Base-by-base conservation (phyloP, 2,888 invertebrate species). In the Stenodema calcarata region DNA sequence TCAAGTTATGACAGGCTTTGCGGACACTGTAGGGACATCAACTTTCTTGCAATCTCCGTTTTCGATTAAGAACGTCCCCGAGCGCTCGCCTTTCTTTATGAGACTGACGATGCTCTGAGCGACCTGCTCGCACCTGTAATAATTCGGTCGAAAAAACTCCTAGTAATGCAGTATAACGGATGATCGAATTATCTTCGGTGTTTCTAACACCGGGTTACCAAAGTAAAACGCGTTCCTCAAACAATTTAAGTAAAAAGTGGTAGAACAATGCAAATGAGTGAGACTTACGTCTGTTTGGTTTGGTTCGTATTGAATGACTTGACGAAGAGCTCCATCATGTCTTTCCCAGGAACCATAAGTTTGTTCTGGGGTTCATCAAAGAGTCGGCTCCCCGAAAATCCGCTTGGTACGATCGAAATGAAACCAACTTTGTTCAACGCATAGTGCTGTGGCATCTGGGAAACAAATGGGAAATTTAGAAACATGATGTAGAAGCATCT, bases 21-120 rank as follows among this genome's bases (percentile, higher is more conserved):
- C 42, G 23, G 78, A 23, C 14, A 78, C 78, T 0, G 47, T 16
- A 23, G 78, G 78, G 44, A 44, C 1, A n/a, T 82, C 82, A 16
- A 82, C 35, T 82, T 82, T 82, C 35, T 82, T 82, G 69, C 69
- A 82, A 18, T 82, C 70, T n/a, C 82, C 82, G 42, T 82, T 70
- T 62, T 82, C 82, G 16, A 82, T 70, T 0, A 82, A 3, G 28
- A 82, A 82, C 11, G 35, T 69, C 14, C 82, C 82, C n/a, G 82
- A 69, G 28, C 28, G 54, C 16, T 62, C 82, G 0, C 82, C 82
- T n/a, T 35, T 69, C 23, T 82, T 82, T 16, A 82, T 14, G n/a
- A 82, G 14, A 18, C 16, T 27, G 23, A 82, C 47, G 0, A 82
- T 41, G 14, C 69, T 82, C 18, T 70, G 35, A 6, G 82, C 82